Evolutionary conservation across 2,797 vertebrate species (phyloP).

Genomic region (Oreortyx pictus): DNA sequence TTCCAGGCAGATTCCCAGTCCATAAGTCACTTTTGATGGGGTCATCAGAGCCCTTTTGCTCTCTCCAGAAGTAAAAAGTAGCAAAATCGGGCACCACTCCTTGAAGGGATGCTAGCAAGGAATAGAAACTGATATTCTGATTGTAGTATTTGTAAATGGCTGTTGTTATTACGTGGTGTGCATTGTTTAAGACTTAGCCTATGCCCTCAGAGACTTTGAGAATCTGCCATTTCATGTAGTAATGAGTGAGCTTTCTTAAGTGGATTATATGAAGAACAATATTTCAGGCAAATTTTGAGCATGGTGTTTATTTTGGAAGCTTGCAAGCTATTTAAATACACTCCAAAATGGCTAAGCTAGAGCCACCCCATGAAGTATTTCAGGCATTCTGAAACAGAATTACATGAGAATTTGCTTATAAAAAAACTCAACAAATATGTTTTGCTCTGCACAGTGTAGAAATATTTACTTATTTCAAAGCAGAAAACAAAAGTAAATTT

Average conservation of each 20-base stretch:
- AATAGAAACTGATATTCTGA: slow-evolving; percentile 40
- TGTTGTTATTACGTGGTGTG: slow-evolving; percentile 7
- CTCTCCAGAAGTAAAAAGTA: neutral
- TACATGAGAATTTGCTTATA: slow-evolving; percentile 21
- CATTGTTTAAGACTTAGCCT: slow-evolving; percentile 44
- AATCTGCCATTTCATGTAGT: slow-evolving; percentile 27
- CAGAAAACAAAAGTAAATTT: neutral
- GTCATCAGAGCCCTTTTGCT: neutral
- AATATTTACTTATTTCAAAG: slow-evolving; percentile 26
- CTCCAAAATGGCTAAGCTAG: slow-evolving; percentile 45
- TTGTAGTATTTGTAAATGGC: slow-evolving; percentile 12
- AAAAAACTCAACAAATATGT: slow-evolving; percentile 14
- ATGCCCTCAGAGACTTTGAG: neutral
- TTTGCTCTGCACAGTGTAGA: neutral
- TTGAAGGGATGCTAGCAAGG: neutral
- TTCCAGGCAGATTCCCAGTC: neutral
- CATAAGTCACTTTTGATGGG: neutral
- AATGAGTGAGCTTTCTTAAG: slow-evolving; percentile 39
- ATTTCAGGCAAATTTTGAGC: slow-evolving; percentile 52
- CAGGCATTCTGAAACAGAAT: slow-evolving; percentile 44
- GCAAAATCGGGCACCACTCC: neutral
- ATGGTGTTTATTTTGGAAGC: slow-evolving; percentile 37
- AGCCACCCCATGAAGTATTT: neutral
- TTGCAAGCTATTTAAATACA: slow-evolving; percentile 38
- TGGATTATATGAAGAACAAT: slow-evolving; percentile 20